Base-by-base conservation (phyloP, 2,888 invertebrate species). In the Dynastes tityus region DNA sequence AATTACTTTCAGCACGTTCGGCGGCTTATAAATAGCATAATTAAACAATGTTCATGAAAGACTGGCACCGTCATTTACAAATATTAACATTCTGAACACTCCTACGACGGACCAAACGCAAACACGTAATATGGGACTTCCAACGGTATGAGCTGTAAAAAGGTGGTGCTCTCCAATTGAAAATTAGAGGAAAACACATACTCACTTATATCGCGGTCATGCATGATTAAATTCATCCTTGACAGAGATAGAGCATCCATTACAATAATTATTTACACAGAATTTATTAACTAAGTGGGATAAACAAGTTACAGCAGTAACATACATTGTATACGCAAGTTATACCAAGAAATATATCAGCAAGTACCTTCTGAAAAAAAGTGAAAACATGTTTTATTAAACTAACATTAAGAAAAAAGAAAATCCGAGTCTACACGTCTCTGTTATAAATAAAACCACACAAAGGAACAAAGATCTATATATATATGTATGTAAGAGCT, bases 201-300 rank as follows among this genome's bases (percentile, higher is more conserved):
- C 13, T 74, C 58, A 71, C 22, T 71, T 58, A 53, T n/a, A 53
- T 45, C 22, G 22, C 22, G 22, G 22, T 16, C 51, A 65, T 65
- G 16, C 37, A 13, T 58, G 61, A 74, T 61, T 74, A 74, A 74
- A 74, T 74, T 74, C 27, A 45, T 61, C 45, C 61, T 45, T 13
- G 45, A 74, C 73, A 55, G 40, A 74, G 73, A 61, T 73, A 32
- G 71, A 55, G 8, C 37, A 22, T 73, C 73, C 73, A 73, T 73
- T 73, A 61, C 40, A 73, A 61, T 74, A 45, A 74, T 74, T 74
- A 74, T 74, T 74, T 74, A 74, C 73, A 45, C 9, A 61, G 73
- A 74, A 74, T 45, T 45, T 61, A 74, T 74, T 58, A 73, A 61
- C 22, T 13, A 61, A 40, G 22, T 22, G 45, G 51, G 1, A 74